These are phyloP conservation scores for Ischnura elegans DNA, from an alignment of 2,888 invertebrate species.

Conservation along the genomic window DNA sequence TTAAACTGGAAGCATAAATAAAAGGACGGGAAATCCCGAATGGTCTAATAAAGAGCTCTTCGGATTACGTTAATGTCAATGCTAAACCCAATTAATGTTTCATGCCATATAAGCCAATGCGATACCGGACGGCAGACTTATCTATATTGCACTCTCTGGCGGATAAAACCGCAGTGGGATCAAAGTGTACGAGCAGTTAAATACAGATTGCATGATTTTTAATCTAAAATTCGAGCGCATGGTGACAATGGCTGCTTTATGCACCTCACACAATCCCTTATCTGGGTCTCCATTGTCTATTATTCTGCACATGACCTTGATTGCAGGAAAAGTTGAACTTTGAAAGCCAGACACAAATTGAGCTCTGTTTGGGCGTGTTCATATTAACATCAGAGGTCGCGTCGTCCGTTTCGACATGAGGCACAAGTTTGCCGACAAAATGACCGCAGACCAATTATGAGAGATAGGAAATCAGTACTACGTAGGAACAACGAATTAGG, in stretches of 20 bases:
- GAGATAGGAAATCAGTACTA: neutral
- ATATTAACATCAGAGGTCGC: too few relatives aligned
- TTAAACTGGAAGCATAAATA: neutral
- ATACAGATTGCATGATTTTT: neutral
- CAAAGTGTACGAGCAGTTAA: neutral
- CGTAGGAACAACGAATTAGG: neutral
- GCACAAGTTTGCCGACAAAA: neutral
- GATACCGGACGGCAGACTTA: neutral
- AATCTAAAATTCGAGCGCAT: neutral
- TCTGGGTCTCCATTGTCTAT: neutral
- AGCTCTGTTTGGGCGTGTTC: too few relatives aligned
- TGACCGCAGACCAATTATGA: neutral
- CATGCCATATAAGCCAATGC: neutral
- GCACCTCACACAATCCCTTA: neutral
- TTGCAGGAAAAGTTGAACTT: neutral
- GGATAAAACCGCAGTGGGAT: neutral
- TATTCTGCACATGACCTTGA: neutral
- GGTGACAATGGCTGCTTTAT: neutral
- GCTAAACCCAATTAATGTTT: slow-evolving; percentile 18
- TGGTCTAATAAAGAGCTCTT: neutral
- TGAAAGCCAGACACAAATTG: neutral
- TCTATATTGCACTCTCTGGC: neutral
- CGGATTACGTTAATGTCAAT: neutral
- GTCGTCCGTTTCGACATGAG: too few relatives aligned
- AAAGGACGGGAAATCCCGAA: neutral